Base-by-base conservation (phyloP, 2,113 vertebrate species). In the Riparia riparia region DNA sequence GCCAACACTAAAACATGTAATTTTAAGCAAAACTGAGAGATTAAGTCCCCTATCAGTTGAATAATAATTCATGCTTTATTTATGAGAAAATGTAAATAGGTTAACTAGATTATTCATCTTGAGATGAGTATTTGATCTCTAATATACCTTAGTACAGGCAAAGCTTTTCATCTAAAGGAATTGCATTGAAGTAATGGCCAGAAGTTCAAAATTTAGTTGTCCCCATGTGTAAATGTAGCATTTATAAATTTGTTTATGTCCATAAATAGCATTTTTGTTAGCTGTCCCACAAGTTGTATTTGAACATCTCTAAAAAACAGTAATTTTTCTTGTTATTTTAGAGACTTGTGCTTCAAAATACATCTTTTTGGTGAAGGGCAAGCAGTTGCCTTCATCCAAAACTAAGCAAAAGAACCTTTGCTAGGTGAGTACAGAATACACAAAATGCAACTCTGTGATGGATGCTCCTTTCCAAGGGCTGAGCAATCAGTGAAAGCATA, bases 31-130 rank as follows among this genome's bases (percentile, higher is more conserved):
- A 91, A 54, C 45, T 61, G 53, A 65, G 73, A 82, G 45, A 87
- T 85, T 80, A 93, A 54, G 54, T 95, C 47, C 39, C n/a, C 28
- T 91, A 86, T 66, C 71, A 86, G 29, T n/a, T 85, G 61, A 94
- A 81, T 58, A 89, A 57, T 85, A 89, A 82, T 51, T 95, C 66
- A 80, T 96, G 78, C 37, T 66, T 95, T 91, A 92, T 90, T 93
- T 89, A 95, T 94, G 82, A 93, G 78, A 86, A 95, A 82, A 96
- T 87, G 73, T 78, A 90, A 79, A 93, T 94, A 65, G 54, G 29
- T 28, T 95, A 91, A 57, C 63, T 82, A 82, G 61, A 87, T 86
- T 87, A 61, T 95, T 87, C 73, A 85, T 50, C 14, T 91, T 87
- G 70, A 66, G 86, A 87, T 93, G 49, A 94, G 87, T 87, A 82